Evolutionary conservation across 1,140 invertebrate genomes (phyloP).

Genomic region (Asbolus verrucosus): DNA sequence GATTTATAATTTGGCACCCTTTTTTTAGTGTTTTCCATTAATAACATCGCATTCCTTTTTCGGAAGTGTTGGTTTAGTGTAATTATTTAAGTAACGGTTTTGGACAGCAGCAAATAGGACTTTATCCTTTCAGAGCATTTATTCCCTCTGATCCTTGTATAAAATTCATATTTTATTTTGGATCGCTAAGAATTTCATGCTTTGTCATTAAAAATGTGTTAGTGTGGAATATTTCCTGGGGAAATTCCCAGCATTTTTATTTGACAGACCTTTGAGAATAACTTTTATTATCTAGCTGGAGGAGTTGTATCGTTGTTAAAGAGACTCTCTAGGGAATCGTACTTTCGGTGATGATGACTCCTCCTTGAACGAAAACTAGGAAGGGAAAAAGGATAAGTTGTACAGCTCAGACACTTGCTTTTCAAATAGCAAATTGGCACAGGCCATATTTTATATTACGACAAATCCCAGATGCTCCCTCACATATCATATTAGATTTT

Average conservation of each 20-base stretch:
- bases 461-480: slow-evolving; percentile 21
- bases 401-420: slow-evolving; percentile 14
- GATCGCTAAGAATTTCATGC: not conserved
- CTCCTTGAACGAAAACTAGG: not conserved
- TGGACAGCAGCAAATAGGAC: slow-evolving; percentile 10
- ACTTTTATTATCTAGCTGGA: slow-evolving; percentile 20
- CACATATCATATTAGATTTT: slow-evolving; percentile 27
- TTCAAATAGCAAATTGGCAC: slow-evolving; percentile 23
- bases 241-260: slow-evolving; percentile 15
- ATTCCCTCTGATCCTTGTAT: not conserved
- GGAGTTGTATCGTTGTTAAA: slow-evolving; percentile 34
- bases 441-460: slow-evolving; percentile 25
- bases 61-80: not conserved
- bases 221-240: slow-evolving; percentile 10
- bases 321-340: slow-evolving; percentile 25
- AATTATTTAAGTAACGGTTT: slow-evolving; percentile 19
- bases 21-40: slow-evolving; percentile 6
- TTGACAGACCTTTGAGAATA: slow-evolving; percentile 23
- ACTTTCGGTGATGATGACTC: slow-evolving; percentile 22
- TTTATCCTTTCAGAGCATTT: slow-evolving; percentile 18
- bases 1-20: slow-evolving; percentile 9
- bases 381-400: slow-evolving; percentile 21
- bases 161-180: slow-evolving; percentile 21
- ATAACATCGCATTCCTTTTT: not conserved
- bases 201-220: slow-evolving; percentile 16